phyloP scores from a whole-genome alignment of 2,797 vertebrate species.

The Jordanella pulchra region DNA sequence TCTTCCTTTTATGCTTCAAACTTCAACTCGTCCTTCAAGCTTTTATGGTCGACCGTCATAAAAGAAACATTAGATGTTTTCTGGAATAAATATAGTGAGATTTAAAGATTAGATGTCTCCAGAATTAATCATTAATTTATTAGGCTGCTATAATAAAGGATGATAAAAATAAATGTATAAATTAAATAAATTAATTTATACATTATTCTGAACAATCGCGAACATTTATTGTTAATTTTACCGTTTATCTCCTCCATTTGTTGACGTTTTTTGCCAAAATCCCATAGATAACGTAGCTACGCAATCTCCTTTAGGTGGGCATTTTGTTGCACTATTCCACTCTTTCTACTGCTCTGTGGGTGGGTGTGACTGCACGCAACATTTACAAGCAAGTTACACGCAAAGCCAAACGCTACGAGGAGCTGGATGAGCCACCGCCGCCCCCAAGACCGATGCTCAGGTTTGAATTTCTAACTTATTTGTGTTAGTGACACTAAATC shows the following conservation, averaged over 20 bases:
- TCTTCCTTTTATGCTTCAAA: neutral
- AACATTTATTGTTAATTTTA: neutral
- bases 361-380: conserved; percentile 95
- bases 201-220: no score
- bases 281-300: neutral
- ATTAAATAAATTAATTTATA: no score
- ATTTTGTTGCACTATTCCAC: conserved; percentile 97
- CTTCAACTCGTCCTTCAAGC: neutral
- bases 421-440: conserved; percentile 92
- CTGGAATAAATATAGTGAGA: conserved; percentile 6
- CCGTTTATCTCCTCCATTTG: neutral
- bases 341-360: conserved; percentile 92
- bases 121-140: neutral
- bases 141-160: neutral
- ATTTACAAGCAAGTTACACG: conserved; percentile 97
- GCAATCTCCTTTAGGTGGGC: conserved; percentile 82
- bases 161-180: no score
- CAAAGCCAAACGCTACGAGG: conserved; percentile 92
- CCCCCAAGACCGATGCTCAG: conserved; percentile 97
- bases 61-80: conserved; percentile 29
- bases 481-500: no score
- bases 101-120: neutral
- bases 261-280: neutral
- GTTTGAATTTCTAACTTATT: conserved; percentile 64
- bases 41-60: conserved; percentile 11